Conservation (phyloP, 2,888 invertebrate genomes). For the Leucophora obtusa region DNA sequence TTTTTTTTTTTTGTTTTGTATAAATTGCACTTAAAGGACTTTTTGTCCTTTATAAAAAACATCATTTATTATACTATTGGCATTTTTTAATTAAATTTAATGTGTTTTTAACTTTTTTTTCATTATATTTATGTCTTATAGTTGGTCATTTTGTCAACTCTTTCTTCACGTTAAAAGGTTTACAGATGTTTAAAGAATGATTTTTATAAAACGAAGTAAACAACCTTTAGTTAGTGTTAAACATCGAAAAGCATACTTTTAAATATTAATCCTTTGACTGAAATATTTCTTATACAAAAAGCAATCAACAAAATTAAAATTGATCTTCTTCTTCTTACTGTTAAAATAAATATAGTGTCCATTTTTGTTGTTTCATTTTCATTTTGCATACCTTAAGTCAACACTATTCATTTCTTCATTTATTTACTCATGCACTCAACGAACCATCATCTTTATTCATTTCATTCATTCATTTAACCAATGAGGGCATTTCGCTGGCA, state of each 20-base stretch:
- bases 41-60: not conserved
- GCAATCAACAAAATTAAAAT: slow-evolving; percentile 65
- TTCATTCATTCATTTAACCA: slow-evolving; percentile 44
- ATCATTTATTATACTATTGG: slow-evolving; percentile 27
- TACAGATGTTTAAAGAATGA: not conserved
- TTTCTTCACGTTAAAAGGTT: not conserved
- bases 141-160: slow-evolving; percentile 20
- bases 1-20: too few relatives aligned
- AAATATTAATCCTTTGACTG: not conserved
- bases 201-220: not conserved
- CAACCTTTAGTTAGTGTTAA: not conserved
- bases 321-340: slow-evolving; percentile 35
- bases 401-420: slow-evolving; percentile 21
- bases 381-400: slow-evolving; percentile 30
- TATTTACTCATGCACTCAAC: slow-evolving; percentile 11
- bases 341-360: not conserved
- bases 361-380: not conserved
- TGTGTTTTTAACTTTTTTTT: slow-evolving; percentile 8
- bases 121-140: slow-evolving; percentile 8
- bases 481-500: slow-evolving; percentile 35
- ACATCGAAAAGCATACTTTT: not conserved
- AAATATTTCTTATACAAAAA: slow-evolving; percentile 28
- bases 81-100: slow-evolving; percentile 44
- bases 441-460: slow-evolving; percentile 15
- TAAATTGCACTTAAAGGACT: too few relatives aligned